These are phyloP conservation scores for Cryptophagus acutangulus DNA, from an alignment of 2,888 invertebrate genomes.

Conservation along the genomic window DNA sequence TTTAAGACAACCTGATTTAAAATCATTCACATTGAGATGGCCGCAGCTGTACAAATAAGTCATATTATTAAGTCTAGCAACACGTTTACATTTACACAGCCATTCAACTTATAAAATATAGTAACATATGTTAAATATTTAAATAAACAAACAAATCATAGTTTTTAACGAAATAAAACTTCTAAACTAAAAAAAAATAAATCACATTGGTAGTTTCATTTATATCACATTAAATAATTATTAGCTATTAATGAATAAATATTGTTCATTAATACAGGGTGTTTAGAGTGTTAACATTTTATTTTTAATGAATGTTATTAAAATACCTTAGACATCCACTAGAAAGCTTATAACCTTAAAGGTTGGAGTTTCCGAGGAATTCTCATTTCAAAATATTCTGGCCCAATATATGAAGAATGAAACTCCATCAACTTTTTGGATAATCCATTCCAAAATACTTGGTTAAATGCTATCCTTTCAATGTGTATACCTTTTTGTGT, in stretches of 20 bases:
- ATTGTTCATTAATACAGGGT: no score
- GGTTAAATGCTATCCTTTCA: slow-evolving; percentile 12
- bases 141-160: neutral
- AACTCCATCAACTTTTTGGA: slow-evolving; percentile 6
- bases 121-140: no score
- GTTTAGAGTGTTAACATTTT: no score
- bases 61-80: no score
- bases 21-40: no score
- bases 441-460: slow-evolving; percentile 9
- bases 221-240: neutral
- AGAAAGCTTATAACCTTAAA: neutral
- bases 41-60: no score
- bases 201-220: slow-evolving; percentile 1
- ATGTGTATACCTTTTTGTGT: slow-evolving; percentile 10
- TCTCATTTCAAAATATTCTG: slow-evolving; percentile 15
- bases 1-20: no score
- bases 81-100: no score
- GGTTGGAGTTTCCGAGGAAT: slow-evolving; percentile 11
- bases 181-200: neutral
- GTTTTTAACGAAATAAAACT: neutral
- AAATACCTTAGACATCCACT: no score
- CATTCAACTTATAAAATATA: no score
- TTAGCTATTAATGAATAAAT: no score
- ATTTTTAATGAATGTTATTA: no score
- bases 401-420: slow-evolving; percentile 3